These are phyloP conservation scores for Glyphotaelius pellucidus DNA, from an alignment of 2,888 invertebrate species.

Conservation along the genomic window DNA sequence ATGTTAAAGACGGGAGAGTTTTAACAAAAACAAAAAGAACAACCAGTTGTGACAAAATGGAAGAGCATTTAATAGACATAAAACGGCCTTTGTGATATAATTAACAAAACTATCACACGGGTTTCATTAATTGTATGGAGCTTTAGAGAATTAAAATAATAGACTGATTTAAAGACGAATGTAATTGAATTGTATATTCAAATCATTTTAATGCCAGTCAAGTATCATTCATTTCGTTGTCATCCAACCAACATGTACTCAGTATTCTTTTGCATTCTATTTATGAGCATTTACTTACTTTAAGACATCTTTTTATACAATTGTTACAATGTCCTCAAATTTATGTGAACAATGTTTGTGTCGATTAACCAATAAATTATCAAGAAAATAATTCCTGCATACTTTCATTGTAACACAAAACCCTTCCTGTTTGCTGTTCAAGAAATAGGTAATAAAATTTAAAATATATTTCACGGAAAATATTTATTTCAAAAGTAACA, in stretches of 20 bases:
- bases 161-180: constrained; percentile 53
- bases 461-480: not conserved
- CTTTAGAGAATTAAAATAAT: constrained; percentile 51
- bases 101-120: not conserved
- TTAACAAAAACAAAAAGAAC: constrained; percentile 45
- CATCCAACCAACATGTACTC: constrained; percentile 57
- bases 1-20: constrained; percentile 32
- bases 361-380: constrained; percentile 66
- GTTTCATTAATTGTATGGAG: constrained; percentile 14
- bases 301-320: constrained; percentile 65
- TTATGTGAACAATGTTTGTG: constrained; percentile 63
- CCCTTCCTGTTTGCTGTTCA: not conserved
- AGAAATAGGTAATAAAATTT: not conserved
- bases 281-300: constrained; percentile 65
- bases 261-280: constrained; percentile 65
- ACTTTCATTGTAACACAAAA: not conserved
- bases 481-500: not conserved
- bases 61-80: constrained; percentile 53
- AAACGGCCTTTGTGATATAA: constrained; percentile 33
- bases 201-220: constrained; percentile 60
- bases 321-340: constrained; percentile 63
- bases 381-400: constrained; percentile 53
- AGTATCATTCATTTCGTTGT: constrained; percentile 56
- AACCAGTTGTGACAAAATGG: constrained; percentile 50
- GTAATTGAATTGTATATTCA: constrained; percentile 33